A percentile compares a stretch with the other conserved stretches of the same genome.
Conservation (phyloP, 2,113 vertebrate species). For the Caracal caracal region DNA sequence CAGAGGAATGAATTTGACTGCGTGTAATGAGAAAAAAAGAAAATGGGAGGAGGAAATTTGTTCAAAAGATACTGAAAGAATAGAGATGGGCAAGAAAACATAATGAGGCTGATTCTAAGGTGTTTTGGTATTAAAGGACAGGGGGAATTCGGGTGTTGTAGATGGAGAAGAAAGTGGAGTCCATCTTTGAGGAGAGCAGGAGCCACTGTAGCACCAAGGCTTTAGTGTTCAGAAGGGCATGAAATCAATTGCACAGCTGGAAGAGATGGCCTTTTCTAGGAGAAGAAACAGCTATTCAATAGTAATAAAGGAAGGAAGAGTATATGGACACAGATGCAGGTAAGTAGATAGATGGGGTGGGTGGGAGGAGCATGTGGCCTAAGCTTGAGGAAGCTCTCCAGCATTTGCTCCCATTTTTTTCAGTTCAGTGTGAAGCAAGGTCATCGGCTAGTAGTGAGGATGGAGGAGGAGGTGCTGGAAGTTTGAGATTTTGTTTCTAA, state of each 20-base stretch:
- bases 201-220: neutral
- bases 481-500: neutral
- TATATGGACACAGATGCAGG: neutral
- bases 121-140: neutral
- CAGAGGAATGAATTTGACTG: neutral
- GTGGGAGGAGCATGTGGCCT: rapidly evolving
- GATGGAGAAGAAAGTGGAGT: neutral
- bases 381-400: neutral
- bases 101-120: neutral
- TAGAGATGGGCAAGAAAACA: neutral
- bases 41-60: neutral
- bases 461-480: neutral
- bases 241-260: neutral
- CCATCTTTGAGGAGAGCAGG: neutral
- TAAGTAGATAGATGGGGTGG: neutral
- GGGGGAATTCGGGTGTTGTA: neutral
- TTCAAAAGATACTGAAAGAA: neutral
- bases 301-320: neutral
- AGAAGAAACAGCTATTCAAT: neutral
- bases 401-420: neutral
- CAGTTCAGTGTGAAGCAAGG: neutral
- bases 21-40: neutral
- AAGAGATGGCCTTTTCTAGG: neutral
- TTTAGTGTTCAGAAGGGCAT: neutral
- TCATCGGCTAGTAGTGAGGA: neutral